Conservation (phyloP, 2,797 vertebrate genomes). For the Sebastiscus albofasciatus region DNA sequence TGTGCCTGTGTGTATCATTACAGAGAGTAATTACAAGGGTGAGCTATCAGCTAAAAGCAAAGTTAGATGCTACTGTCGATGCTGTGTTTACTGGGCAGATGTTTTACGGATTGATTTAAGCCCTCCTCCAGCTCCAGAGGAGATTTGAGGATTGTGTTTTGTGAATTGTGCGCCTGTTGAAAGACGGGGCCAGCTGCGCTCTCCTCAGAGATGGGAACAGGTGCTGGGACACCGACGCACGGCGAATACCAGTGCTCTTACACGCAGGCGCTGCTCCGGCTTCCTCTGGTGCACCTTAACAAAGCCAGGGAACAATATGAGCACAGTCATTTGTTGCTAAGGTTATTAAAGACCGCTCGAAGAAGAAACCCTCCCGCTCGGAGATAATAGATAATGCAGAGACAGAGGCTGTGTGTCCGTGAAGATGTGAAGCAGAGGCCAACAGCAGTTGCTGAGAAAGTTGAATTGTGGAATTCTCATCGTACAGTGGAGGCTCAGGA, state of each 20-base stretch:
- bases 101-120: constrained; percentile 45
- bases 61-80: constrained; percentile 30
- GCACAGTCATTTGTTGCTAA: constrained; percentile 69
- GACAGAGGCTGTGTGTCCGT: constrained; percentile 26
- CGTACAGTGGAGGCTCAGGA: background rate
- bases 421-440: constrained; percentile 13
- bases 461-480: too few relatives aligned
- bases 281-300: constrained; percentile 70
- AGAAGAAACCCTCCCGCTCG: constrained; percentile 28
- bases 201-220: constrained; percentile 67
- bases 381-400: constrained; percentile 17
- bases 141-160: constrained; percentile 52
- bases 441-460: constrained; percentile 46
- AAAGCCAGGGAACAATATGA: constrained; percentile 56
- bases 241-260: constrained; percentile 57
- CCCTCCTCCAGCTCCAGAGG: constrained; percentile 12
- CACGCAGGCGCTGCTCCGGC: constrained; percentile 23
- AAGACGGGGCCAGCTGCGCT: constrained; percentile 65
- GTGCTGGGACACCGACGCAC: constrained; percentile 53
- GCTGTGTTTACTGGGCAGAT: constrained; percentile 52
- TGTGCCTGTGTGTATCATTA: constrained; percentile 28
- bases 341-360: constrained; percentile 62
- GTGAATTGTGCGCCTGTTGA: constrained; percentile 47
- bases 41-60: constrained; percentile 48
- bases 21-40: constrained; percentile 24